Evolutionary conservation across 2,888 invertebrate genomes (phyloP).

Genomic region (Rutpela maculata): DNA sequence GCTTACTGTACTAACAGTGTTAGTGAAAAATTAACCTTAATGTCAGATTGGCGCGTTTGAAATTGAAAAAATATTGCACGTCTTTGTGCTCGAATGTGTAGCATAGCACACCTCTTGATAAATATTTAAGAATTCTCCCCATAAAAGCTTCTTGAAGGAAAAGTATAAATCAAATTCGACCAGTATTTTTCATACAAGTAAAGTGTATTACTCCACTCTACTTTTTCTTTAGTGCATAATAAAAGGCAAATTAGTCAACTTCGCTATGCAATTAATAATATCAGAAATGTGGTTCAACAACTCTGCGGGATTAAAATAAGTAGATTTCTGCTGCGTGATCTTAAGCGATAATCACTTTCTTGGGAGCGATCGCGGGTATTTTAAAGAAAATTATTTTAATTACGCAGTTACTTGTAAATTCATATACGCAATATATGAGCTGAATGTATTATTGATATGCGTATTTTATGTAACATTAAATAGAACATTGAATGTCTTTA

Average conservation of each 20-base stretch:
- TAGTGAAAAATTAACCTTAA: conserved; percentile 38
- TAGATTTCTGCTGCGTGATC: conserved; percentile 55
- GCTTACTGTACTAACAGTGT: too few species aligned
- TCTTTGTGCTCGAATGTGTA: conserved; percentile 45
- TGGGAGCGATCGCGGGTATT: conserved; percentile 34
- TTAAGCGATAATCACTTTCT: conserved; percentile 55
- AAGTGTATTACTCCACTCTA: conserved; percentile 52
- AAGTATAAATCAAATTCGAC: conserved; percentile 48
- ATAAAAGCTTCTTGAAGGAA: conserved; percentile 52
- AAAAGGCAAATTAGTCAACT: conserved; percentile 60
- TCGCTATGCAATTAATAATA: conserved; percentile 58
- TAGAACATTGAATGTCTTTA: too few species aligned
- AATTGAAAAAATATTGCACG: conserved; percentile 31
- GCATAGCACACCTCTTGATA: conserved; percentile 47
- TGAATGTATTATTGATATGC: too few species aligned
- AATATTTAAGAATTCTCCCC: conserved; percentile 49
- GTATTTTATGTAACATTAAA: too few species aligned
- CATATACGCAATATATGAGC: background rate
- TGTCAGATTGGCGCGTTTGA: conserved; percentile 14
- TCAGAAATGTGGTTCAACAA: conserved; percentile 54
- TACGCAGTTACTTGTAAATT: conserved; percentile 25
- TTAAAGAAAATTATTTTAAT: conserved; percentile 46
- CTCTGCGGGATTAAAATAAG: conserved; percentile 54
- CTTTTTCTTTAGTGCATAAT: conserved; percentile 54
- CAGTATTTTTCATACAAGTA: conserved; percentile 55